Percentiles rank a stretch among this genome's conserved stretches.
These are phyloP conservation scores for Telenomus remus DNA, from an alignment of 1,140 invertebrate species.

Conservation along the genomic window DNA sequence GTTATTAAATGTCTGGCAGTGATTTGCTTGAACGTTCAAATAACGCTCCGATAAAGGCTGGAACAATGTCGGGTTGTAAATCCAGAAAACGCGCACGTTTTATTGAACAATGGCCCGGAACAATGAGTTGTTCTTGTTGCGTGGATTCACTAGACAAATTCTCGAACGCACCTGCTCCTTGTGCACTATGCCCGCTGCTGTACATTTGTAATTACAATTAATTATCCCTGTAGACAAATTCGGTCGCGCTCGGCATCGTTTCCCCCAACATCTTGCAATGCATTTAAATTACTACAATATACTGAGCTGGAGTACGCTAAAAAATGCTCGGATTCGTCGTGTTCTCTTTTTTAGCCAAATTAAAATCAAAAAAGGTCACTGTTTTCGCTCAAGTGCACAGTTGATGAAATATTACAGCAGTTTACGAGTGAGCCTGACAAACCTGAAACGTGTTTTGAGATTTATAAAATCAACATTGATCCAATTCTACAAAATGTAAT, in stretches of 20 bases:
- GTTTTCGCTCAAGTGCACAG: no score
- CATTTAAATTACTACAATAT: conserved; percentile 13
- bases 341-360: no score
- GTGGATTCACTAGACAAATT: conserved; percentile 35
- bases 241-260: conserved; percentile 10
- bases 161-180: conserved; percentile 27
- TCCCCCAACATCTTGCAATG: conserved; percentile 3
- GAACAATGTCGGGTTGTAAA: conserved; percentile 19
- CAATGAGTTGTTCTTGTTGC: conserved; percentile 26
- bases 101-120: conserved; percentile 20
- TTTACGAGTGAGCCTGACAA: no score
- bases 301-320: not conserved
- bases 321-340: no score
- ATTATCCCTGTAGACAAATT: conserved; percentile 39
- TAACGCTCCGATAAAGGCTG: conserved; percentile 17
- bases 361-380: no score
- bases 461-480: no score
- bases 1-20: no score
- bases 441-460: no score
- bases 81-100: conserved; percentile 15
- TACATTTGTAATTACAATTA: conserved; percentile 48
- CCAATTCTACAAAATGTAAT: no score
- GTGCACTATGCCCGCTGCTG: conserved; percentile 10
- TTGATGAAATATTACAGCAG: no score
- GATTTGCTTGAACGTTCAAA: not conserved